These are phyloP conservation scores for Typhlomys cinereus DNA, from an alignment of 2,113 vertebrate species.

Conservation along the genomic window DNA sequence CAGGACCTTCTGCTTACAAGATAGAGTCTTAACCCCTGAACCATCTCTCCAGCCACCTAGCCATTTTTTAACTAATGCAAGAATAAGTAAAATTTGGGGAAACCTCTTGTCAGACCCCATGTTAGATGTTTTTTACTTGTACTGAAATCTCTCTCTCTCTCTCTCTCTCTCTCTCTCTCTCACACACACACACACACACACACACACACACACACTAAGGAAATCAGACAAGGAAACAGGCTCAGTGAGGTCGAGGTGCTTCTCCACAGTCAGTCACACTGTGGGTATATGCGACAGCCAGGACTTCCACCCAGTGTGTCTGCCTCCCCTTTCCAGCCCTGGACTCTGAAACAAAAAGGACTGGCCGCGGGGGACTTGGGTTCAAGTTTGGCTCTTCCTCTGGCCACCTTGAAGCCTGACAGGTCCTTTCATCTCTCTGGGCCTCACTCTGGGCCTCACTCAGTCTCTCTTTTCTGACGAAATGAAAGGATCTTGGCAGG, in stretches of 20 bases:
- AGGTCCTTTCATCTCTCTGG: background rate
- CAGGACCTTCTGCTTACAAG: no score
- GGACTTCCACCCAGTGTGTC: background rate
- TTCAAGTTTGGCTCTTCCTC: background rate
- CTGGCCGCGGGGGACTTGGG: background rate
- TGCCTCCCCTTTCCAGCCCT: background rate
- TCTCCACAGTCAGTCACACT: background rate
- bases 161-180: no score
- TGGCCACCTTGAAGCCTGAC: background rate
- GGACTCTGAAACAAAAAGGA: background rate
- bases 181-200: no score
- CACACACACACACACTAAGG: background rate
- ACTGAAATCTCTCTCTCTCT: background rate
- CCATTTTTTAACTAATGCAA: background rate
- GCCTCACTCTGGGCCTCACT: no score
- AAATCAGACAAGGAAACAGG: background rate
- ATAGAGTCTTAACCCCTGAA: rapidly evolving
- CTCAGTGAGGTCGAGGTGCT: background rate
- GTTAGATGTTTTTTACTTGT: background rate
- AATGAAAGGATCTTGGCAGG: background rate
- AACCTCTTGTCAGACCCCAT: background rate
- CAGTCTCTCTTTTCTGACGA: background rate
- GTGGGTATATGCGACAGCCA: background rate
- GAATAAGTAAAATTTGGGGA: background rate
- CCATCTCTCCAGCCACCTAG: no score